Evolutionary conservation across 2,797 vertebrate genomes (phyloP).

Genomic region (Capromys pilorides): DNA sequence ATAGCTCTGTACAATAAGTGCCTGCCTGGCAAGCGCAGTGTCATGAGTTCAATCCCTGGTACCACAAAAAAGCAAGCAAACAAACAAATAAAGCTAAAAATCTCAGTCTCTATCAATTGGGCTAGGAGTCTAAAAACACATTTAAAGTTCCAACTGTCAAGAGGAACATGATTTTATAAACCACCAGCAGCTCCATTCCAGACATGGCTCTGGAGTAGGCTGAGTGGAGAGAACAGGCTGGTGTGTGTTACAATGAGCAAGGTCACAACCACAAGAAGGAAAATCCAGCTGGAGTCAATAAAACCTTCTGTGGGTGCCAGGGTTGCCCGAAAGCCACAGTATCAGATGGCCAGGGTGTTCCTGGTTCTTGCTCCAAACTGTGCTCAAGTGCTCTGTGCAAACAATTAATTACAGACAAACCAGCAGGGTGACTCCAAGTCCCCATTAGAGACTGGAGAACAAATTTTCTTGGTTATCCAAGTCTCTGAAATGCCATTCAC

Average conservation of each 20-base stretch:
- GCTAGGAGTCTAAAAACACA: conserved; percentile 52
- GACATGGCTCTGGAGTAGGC: conserved; percentile 63
- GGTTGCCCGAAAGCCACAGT: conserved; percentile 66
- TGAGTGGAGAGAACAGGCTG: conserved; percentile 67
- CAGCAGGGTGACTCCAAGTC: conserved; percentile 38
- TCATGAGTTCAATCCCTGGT: too few species aligned
- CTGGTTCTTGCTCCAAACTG: conserved; percentile 49
- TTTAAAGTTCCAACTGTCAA: conserved; percentile 58
- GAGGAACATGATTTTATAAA: conserved; percentile 77
- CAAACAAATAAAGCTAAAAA: neutral
- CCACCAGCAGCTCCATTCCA: conserved; percentile 69
- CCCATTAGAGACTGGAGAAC: neutral
- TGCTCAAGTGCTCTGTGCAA: conserved; percentile 31
- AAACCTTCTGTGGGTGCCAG: conserved; percentile 58
- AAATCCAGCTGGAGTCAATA: conserved; percentile 80
- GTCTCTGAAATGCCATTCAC: conserved; percentile 32
- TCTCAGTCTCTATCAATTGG: conserved; percentile 51
- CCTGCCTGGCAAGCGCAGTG: too few species aligned
- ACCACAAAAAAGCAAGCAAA: too few species aligned
- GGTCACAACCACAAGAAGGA: conserved; percentile 80
- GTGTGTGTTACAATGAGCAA: conserved; percentile 72
- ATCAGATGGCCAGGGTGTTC: conserved; percentile 59
- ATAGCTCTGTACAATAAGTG: too few species aligned
- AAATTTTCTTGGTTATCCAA: conserved; percentile 40
- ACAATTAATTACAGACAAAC: conserved; percentile 29